Conservation (phyloP, 2,888 invertebrate species). For the Napeogenes sylphis region DNA sequence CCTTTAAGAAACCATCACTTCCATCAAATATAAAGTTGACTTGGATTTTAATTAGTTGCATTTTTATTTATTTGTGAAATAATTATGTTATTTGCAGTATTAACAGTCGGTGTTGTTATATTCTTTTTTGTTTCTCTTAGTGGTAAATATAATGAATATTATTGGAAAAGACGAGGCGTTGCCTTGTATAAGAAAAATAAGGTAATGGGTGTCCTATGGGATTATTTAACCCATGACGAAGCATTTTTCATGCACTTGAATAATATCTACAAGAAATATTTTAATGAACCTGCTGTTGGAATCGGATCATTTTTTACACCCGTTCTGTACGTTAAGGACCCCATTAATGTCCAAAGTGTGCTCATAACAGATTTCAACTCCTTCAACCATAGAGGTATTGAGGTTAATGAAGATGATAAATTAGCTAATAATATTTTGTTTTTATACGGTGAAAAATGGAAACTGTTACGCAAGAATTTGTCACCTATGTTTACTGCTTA, state of each 20-base stretch:
- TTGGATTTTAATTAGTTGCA: too few species aligned
- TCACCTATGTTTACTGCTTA: slow-evolving; percentile 44
- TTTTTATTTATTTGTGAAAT: too few species aligned
- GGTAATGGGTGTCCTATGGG: slow-evolving; percentile 45
- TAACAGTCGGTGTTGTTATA: slow-evolving; percentile 12
- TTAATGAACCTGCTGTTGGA: slow-evolving; percentile 47
- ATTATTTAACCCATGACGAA: slow-evolving; percentile 37
- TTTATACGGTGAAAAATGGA: slow-evolving; percentile 39
- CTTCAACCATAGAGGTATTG: slow-evolving; percentile 37
- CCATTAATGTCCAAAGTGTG: slow-evolving; percentile 39
- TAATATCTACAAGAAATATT: slow-evolving; percentile 43
- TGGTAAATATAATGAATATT: slow-evolving; percentile 44
- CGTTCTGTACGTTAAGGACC: slow-evolving; percentile 35
- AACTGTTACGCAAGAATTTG: slow-evolving; percentile 43
- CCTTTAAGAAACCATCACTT: too few species aligned
- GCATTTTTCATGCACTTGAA: slow-evolving; percentile 46
- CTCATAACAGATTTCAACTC: slow-evolving; percentile 36
- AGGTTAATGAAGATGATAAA: slow-evolving; percentile 27
- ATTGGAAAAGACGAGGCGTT: slow-evolving; percentile 55
- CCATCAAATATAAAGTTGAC: too few species aligned
- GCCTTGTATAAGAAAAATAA: slow-evolving; percentile 42
- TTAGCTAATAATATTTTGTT: slow-evolving; percentile 37
- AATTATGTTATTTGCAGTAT: not conserved
- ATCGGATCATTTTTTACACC: slow-evolving; percentile 39
- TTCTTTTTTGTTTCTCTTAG: slow-evolving; percentile 34